Evolutionary conservation across 2,797 vertebrate species (phyloP), one percentile per base, ranked within the genome.

Genomic region (Diplodus puntazzo): DNA sequence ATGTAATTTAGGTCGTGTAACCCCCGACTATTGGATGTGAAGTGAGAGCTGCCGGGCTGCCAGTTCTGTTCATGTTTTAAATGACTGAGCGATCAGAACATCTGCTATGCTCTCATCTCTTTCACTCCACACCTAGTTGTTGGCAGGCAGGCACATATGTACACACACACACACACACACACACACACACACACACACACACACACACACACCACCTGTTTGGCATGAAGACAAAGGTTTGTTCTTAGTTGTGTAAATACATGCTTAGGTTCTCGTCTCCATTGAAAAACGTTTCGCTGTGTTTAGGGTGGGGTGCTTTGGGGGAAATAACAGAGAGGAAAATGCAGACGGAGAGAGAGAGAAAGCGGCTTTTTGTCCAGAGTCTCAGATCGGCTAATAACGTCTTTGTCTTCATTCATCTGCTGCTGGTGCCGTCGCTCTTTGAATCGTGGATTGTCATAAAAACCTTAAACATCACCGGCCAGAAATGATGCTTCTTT

Each of bases 1-100:
- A 11, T 89, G 86, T 90, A 88, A 93, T 89, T 91, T 79, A 79
- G 85, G 80, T 77, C 75, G 13, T 17, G 70, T 77, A 83, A 86
- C 83, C 87, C 86, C 72, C 4, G 46, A 81, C 81, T 80, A 53
- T 74, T 68, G 84, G 77, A 90, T 75, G 71, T 87, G 85, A 83
- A 81, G 77, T 53, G 62, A 80, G 69, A 85, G 84, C 81, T 79
- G 78, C 77, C 71, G 61, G 45, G 84, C 81, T 89, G 87, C 79
- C 82, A 75, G 83, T 83, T 88, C 65, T 80, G 73, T 81, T 88
- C 76, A 57, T 67, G 78, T 84, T 90, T 90, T 89, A 88, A 91
- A 91, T 72, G 85, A 85, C 76, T 78, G 87, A 87, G 86, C 73
- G 72, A 83, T 90, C 84, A 79, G 79, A 89, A 94, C 91, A 93